Conservation (phyloP, 2,888 invertebrate species). For the Eristalis pertinax region DNA sequence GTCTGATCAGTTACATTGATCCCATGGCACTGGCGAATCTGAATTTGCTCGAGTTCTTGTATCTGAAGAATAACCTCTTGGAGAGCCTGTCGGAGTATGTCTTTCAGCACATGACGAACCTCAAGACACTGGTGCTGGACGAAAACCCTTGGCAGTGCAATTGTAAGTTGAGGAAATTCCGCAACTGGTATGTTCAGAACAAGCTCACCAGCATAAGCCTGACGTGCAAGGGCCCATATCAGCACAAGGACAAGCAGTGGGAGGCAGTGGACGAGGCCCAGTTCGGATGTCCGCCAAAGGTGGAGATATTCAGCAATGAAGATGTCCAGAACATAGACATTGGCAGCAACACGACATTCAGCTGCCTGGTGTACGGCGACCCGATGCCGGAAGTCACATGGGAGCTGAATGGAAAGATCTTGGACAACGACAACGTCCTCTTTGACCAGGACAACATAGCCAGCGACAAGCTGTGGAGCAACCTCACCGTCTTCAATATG, state of each 20-base stretch:
- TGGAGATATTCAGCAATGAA: slow-evolving; percentile 84
- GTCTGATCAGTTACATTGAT: slow-evolving; percentile 89
- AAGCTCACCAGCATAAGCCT: slow-evolving; percentile 90
- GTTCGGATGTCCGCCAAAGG: slow-evolving; percentile 92
- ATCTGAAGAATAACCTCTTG: slow-evolving; percentile 91
- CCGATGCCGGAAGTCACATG: slow-evolving; percentile 92
- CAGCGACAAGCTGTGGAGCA: slow-evolving; percentile 86
- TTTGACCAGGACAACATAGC: slow-evolving; percentile 80
- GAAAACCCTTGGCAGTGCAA: slow-evolving; percentile 96
- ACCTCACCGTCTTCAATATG: slow-evolving; percentile 91
- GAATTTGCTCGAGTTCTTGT: slow-evolving; percentile 88
- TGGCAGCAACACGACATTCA: slow-evolving; percentile 91
- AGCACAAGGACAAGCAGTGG: slow-evolving; percentile 88
- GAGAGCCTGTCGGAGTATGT: slow-evolving; percentile 86
- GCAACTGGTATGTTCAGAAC: slow-evolving; percentile 91
- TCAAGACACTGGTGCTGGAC: slow-evolving; percentile 91
- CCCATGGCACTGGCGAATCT: slow-evolving; percentile 89
- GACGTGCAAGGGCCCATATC: slow-evolving; percentile 87
- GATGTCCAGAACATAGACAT: slow-evolving; percentile 86
- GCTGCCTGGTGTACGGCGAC: slow-evolving; percentile 91
- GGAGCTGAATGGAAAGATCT: slow-evolving; percentile 88
- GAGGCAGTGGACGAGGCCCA: slow-evolving; percentile 88
- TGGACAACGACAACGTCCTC: slow-evolving; percentile 83
- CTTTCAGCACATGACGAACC: slow-evolving; percentile 87
- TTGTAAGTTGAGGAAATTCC: slow-evolving; percentile 91